Conservation (phyloP, 1,140 invertebrate genomes). For the Lepidurus apus region DNA sequence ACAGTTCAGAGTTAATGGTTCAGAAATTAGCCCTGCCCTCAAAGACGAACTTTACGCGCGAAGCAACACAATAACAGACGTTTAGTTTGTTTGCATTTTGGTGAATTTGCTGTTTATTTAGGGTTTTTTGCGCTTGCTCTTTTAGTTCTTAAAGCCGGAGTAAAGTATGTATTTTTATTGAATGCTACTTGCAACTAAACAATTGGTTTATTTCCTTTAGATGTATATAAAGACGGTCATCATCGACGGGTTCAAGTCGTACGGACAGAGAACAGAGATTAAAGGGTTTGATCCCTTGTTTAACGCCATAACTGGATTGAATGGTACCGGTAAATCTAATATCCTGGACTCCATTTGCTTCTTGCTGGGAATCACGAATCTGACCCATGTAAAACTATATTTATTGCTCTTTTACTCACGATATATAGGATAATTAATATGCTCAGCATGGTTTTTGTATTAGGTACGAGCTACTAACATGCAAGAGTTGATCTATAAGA, state of each 20-base stretch:
- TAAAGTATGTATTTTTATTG: background rate
- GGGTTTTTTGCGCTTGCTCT: too few species aligned
- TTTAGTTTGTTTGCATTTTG: too few species aligned
- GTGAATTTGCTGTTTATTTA: too few species aligned
- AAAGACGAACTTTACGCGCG: too few species aligned
- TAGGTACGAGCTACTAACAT: constrained; percentile 83
- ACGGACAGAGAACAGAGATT: constrained; percentile 88
- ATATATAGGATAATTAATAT: too few species aligned
- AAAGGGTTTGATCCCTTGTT: constrained; percentile 90
- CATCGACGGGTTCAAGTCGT: constrained; percentile 98
- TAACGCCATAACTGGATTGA: constrained; percentile 97
- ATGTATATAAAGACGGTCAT: constrained; percentile 95
- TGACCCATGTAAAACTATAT: constrained; percentile 66
- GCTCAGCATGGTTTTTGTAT: constrained; percentile 33
- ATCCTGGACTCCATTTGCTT: constrained; percentile 98
- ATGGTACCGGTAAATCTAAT: constrained; percentile 98
- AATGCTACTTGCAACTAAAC: background rate
- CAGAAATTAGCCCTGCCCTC: too few species aligned
- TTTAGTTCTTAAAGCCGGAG: too few species aligned
- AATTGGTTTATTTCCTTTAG: constrained; percentile 38
- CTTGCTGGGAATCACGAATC: constrained; percentile 90
- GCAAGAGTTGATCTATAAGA: constrained; percentile 95
- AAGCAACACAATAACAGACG: too few species aligned
- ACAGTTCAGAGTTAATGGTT: too few species aligned
- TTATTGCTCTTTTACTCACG: background rate